Percentiles rank a stretch among this genome's conserved stretches.
These are phyloP conservation scores for Microchrysa polita DNA, from an alignment of 2,888 invertebrate genomes.

Conservation along the genomic window DNA sequence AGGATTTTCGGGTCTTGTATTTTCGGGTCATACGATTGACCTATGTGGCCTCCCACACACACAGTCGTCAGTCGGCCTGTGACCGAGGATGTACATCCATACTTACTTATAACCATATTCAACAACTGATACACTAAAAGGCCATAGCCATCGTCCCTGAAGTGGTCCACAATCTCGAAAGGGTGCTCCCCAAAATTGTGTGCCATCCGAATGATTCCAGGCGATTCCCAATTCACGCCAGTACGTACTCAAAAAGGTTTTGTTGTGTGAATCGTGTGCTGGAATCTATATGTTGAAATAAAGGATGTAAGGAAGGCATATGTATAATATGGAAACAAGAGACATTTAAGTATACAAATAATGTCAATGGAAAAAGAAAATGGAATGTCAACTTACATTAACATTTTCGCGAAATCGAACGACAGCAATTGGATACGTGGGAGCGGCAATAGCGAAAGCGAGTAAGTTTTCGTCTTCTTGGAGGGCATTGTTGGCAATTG, in stretches of 20 bases:
- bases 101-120: slow-evolving; percentile 63
- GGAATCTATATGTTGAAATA: slow-evolving; percentile 58
- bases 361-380: not conserved
- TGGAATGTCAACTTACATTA: slow-evolving; percentile 56
- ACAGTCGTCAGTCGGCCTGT: too few relatives aligned
- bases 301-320: not conserved
- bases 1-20: slow-evolving; percentile 17
- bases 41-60: not conserved
- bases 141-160: slow-evolving; percentile 64
- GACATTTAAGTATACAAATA: slow-evolving; percentile 2
- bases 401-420: slow-evolving; percentile 64
- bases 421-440: slow-evolving; percentile 63
- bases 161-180: slow-evolving; percentile 64
- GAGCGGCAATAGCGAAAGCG: slow-evolving; percentile 64
- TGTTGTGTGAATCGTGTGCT: slow-evolving; percentile 61
- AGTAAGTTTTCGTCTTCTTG: slow-evolving; percentile 63
- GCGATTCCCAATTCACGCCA: slow-evolving; percentile 64
- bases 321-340: slow-evolving; percentile 14
- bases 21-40: not conserved
- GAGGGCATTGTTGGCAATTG: slow-evolving; percentile 62
- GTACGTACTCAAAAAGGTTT: slow-evolving; percentile 62
- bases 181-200: slow-evolving; percentile 64
- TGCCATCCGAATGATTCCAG: slow-evolving; percentile 63
- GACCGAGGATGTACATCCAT: not conserved
- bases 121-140: slow-evolving; percentile 63